Base-by-base conservation (phyloP, 2,888 invertebrate genomes). In the Drosophila multiciliata region DNA sequence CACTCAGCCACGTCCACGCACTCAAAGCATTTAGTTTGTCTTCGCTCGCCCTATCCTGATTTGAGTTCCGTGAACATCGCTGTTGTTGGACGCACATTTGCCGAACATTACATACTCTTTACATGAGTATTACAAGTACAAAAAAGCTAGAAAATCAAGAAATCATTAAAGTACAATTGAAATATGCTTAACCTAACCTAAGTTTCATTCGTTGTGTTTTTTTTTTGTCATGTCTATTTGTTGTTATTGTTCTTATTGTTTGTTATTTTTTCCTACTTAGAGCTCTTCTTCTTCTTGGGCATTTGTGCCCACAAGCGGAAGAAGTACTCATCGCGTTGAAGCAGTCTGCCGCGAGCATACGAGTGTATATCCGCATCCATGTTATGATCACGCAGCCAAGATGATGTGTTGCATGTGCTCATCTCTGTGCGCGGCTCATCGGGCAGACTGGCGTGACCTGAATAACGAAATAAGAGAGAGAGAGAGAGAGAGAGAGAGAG, bases 341-440 rank as follows among this genome's bases (percentile, higher is more conserved):
- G 94, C 61, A 98, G 94, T 69, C 96, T 96, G 77, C 97, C 96
- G 83, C 97, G 95, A n/a, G 98, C 97, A 93, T 98, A 98, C 50
- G 97, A 96, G 83, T 96, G 95, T 83, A 98, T 98, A 91, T 98
- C 97, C 3, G 98, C 98, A 93, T 98, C 98, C 96, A 98, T 98
- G 89, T 97, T 97, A 92, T 97, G 96, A 76, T 98, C 98, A 68
- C 97, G 95, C 91, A 98, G 94, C 99, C 99, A 99, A 9, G 98
- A 98, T 40, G 97, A 97, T 64, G 98, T 97, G 49, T 97, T 98
- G 93, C 98, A 97, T n/a, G 97, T 97, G 92, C 97, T 97, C 94
- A 97, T 97, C 91, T 97, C 97, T 1, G 96, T 95, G 83, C 95
- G 94, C 84, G 95, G 95, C 91, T 95, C 96, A 80, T 94, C 94